phyloP scores from a whole-genome alignment of 2,113 vertebrate species.

The Sapayoa aenigma region DNA sequence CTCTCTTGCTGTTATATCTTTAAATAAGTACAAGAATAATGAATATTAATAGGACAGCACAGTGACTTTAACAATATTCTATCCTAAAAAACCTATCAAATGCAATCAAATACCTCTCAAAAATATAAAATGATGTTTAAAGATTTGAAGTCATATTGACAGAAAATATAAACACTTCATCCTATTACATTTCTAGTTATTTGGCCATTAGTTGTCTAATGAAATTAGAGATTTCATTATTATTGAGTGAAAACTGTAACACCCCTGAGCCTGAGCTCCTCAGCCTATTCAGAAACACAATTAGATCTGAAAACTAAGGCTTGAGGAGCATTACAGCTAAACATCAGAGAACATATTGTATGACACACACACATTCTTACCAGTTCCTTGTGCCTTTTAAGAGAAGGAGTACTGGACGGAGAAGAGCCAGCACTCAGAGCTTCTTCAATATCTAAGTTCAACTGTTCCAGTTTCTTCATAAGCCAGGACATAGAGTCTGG shows the following conservation, averaged over 20 bases:
- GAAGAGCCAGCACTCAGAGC: constrained; percentile 80
- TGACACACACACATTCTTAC: constrained; percentile 47
- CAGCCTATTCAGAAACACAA: neutral
- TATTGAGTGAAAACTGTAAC: neutral
- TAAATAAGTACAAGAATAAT: neutral
- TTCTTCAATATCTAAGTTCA: constrained; percentile 86
- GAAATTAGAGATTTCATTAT: neutral
- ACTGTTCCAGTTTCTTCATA: constrained; percentile 83
- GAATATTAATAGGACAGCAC: neutral
- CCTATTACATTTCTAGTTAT: neutral
- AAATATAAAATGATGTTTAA: neutral
- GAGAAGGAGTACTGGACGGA: constrained; percentile 74
- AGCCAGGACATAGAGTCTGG: constrained; percentile 83
- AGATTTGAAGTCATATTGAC: neutral
- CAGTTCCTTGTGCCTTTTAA: constrained; percentile 68
- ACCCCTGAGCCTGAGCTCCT: neutral
- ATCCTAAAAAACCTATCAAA: neutral
- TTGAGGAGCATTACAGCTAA: neutral
- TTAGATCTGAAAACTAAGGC: neutral
- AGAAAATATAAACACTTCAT: neutral
- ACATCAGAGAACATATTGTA: accelerated
- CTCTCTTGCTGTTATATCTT: neutral
- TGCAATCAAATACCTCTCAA: neutral
- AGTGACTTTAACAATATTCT: neutral
- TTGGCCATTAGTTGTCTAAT: neutral